Base-by-base conservation (phyloP, 2,113 vertebrate genomes). In the Vombatus ursinus region DNA sequence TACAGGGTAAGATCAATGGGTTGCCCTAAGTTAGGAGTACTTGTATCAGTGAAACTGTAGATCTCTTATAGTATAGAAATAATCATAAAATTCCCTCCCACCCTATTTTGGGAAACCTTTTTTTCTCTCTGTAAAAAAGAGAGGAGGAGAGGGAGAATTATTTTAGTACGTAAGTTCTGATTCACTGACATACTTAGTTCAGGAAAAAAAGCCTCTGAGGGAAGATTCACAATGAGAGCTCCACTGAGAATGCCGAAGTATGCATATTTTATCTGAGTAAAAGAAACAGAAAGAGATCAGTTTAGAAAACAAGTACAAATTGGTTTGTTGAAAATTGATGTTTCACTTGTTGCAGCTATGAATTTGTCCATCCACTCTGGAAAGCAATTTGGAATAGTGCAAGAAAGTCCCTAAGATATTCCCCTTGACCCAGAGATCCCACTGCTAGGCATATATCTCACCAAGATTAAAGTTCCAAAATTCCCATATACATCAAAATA, bases 221-320 rank as follows among this genome's bases (percentile, higher is more conserved):
- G 37, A 84, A n/a, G 52, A 51, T 91, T 94, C 90, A 95, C 22
- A 54, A 9, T 95, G 90, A 94, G 84, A 96, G 92, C 49, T 94
- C 49, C 23, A 37, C 54, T 77, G 61, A 77, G 61, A 84, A 44
- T 77, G n/a, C 1, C 68, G 22, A 84, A 22, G 4, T 44, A 44
- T 84, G 19, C 68, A 84, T 84, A 22, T 84, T 84, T 84, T 37
- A 84, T 44, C 37, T 84, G n/a, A 84, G 19, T 84, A 37, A 84
- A 84, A 44, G 68, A 84, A 68, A 68, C 31, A 68, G 61, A 37
- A 77, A 84, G 68, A 84, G 16, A 16, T 44, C 19, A 84, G 16
- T 44, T 84, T 84, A 44, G 37, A 84, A 84, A 84, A 84, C 16
- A 44, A 44, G 68, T 23, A 44, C 19, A 84, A 16, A 77, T 44